A percentile compares a stretch with the other conserved stretches of the same genome.
phyloP scores from a whole-genome alignment of 2,113 vertebrate species.

The Alosa alosa region DNA sequence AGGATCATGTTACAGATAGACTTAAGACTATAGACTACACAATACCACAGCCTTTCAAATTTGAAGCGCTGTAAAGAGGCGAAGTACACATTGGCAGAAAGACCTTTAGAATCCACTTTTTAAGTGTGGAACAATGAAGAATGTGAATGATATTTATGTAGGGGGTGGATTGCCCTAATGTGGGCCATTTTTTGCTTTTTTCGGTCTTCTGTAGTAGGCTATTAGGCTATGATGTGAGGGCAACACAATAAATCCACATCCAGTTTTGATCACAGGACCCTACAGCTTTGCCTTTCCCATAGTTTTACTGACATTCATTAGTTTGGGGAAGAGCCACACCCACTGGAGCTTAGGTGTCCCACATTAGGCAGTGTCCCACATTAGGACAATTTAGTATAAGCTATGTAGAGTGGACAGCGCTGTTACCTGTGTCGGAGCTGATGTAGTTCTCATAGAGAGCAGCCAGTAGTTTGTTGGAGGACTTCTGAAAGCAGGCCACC shows the following conservation, averaged over 20 bases:
- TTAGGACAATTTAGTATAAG: too few relatives aligned
- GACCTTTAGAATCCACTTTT: background rate
- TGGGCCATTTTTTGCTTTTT: too few relatives aligned
- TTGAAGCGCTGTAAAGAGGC: background rate
- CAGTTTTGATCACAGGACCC: too few relatives aligned
- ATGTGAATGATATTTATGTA: background rate
- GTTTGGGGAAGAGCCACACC: too few relatives aligned
- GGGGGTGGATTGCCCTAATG: too few relatives aligned
- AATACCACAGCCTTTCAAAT: background rate
- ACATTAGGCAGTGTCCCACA: too few relatives aligned
- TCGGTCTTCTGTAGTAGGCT: too few relatives aligned
- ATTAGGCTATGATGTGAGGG: too few relatives aligned
- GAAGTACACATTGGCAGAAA: background rate
- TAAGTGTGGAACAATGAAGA: background rate
- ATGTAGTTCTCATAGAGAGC: conserved; percentile 85
- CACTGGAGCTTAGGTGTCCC: too few relatives aligned
- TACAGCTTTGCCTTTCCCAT: too few relatives aligned
- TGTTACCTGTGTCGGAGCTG: conserved; percentile 76
- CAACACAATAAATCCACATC: too few relatives aligned
- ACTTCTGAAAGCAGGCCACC: conserved; percentile 86
- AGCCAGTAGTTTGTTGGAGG: conserved; percentile 85
- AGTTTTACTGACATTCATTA: too few relatives aligned
- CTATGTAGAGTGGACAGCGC: background rate
- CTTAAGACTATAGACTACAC: background rate
- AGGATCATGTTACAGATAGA: conserved; percentile 1